These are phyloP conservation scores for Amphipyra tragopoginis DNA, from an alignment of 2,888 invertebrate species.

Conservation along the genomic window DNA sequence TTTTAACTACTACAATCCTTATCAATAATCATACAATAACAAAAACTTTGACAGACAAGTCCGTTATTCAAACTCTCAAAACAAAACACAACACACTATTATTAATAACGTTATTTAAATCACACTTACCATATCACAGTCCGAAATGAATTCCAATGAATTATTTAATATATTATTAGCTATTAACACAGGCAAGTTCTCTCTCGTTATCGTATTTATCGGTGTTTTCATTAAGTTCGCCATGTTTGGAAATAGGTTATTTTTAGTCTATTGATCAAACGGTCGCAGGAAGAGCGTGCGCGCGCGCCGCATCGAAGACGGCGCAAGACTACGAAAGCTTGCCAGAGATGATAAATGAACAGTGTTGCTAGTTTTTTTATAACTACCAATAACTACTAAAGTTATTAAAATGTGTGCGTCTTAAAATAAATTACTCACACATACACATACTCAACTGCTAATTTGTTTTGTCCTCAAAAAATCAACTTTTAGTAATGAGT, in stretches of 20 bases:
- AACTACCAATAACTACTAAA: constrained; percentile 3
- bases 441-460: too few relatives aligned
- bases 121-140: constrained; percentile 68
- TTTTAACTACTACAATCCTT: too few relatives aligned
- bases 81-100: not conserved
- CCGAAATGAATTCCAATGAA: constrained; percentile 73
- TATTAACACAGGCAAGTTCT: constrained; percentile 74
- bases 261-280: not conserved
- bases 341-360: constrained; percentile 18
- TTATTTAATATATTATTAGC: constrained; percentile 77
- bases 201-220: constrained; percentile 73
- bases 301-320: constrained; percentile 10
- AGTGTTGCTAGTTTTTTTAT: constrained; percentile 24
- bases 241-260: constrained; percentile 64
- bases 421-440: too few relatives aligned
- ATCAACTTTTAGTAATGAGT: too few relatives aligned
- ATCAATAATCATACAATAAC: too few relatives aligned
- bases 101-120: not conserved
- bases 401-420: not conserved
- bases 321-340: constrained; percentile 25
- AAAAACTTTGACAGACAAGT: constrained; percentile 14
- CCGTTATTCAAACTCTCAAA: constrained; percentile 29
- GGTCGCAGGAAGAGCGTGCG: constrained; percentile 1
- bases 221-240: constrained; percentile 73
- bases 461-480: too few relatives aligned